Base-by-base conservation (phyloP, 2,797 vertebrate genomes). In the Thripadectes ignobilis region DNA sequence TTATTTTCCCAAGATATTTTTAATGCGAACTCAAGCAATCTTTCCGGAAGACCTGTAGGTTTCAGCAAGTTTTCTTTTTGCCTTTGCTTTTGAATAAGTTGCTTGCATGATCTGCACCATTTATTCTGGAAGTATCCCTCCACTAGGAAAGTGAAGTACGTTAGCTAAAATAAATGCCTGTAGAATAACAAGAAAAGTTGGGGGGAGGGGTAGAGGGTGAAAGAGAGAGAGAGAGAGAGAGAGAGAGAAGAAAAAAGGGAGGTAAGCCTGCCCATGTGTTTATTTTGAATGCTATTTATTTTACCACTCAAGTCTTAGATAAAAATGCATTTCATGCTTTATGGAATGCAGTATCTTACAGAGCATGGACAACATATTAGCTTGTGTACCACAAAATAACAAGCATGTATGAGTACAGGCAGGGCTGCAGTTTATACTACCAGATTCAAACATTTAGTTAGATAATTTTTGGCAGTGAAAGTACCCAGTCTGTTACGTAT, bases 381-480 rank as follows among this genome's bases (percentile, higher is more conserved):
- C 32, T 46, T n/a, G 36, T 32, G 52, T 68, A 71, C 72, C 68
- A 68, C 71, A 78, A 79, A 88, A 89, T 89, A 94, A 72, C 57
- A 78, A 61, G 51, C 12, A 41, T 26, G 19, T n/a, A 46, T 76
- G 68, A 78, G 46, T 58, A 79, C 58, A 36, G 75, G 54, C 41
- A 20, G 59, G 39, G 17, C 46, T 92, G 38, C 36, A 92, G 61
- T 89, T 91, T 92, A 79, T 74, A 78, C 29, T 95, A 82, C 72
- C 69, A 77, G 69, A 90, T 77, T 49, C n/a, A 74, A 83, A 81
- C 55, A 87, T 91, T 54, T 36, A 68, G 87, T 92, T 93, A 83
- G 93, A 94, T 48, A 71, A 88, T 63, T 85, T 89, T 62, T 95
- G 96, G 95, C 95, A 95, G 30, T 62, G 61, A 76, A 77, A 84